These are phyloP conservation scores for Sylvietta virens DNA, from an alignment of 2,113 vertebrate genomes.

Conservation along the genomic window DNA sequence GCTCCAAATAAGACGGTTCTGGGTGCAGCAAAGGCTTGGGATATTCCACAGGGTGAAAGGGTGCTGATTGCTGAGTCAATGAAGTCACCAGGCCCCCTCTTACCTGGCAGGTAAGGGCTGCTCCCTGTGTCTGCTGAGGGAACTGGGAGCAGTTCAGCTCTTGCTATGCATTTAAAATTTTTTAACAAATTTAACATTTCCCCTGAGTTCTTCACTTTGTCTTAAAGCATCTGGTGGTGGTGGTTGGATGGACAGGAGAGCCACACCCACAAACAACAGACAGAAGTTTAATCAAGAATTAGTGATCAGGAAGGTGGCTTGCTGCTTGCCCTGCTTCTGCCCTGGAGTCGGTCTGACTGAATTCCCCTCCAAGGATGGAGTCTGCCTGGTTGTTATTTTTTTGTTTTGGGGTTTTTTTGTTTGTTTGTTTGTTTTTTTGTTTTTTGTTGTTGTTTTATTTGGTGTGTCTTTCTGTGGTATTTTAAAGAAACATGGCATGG, in stretches of 20 bases:
- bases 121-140: neutral
- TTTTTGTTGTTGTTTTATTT: neutral
- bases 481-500: neutral
- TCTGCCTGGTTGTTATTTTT: neutral
- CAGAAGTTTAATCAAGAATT: neutral
- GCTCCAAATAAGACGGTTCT: neutral
- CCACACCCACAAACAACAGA: accelerated
- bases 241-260: neutral
- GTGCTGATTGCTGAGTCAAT: accelerated
- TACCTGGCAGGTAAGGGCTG: neutral
- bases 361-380: neutral
- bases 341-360: neutral
- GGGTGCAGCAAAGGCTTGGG: neutral
- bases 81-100: too few relatives aligned
- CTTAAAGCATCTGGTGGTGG: neutral
- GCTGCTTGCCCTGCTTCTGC: neutral
- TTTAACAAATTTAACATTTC: neutral
- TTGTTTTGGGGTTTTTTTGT: too few relatives aligned
- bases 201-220: neutral
- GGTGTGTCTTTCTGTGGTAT: neutral
- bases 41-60: neutral
- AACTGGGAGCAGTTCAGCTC: neutral
- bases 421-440: neutral
- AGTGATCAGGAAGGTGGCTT: neutral
- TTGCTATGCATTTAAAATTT: neutral